phyloP scores from a whole-genome alignment of 2,888 invertebrate species.

The Pteria penguin region DNA sequence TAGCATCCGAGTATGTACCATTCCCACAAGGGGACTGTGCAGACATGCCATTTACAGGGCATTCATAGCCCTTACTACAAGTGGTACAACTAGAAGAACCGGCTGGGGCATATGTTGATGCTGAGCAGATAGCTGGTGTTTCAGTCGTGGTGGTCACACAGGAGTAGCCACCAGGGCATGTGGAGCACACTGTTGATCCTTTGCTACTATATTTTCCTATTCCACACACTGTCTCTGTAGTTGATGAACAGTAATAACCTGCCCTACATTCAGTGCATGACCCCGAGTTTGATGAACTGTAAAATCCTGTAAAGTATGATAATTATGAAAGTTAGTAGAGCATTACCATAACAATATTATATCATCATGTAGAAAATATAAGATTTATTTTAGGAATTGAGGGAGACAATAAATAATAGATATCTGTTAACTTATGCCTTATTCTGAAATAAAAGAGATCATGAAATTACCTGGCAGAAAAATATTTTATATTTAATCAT shows the following conservation, averaged over 20 bases:
- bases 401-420: too few relatives aligned
- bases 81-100: slow-evolving; percentile 59
- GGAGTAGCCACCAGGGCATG: slow-evolving; percentile 61
- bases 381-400: too few relatives aligned
- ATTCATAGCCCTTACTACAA: slow-evolving; percentile 67
- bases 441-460: too few relatives aligned
- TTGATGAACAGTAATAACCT: slow-evolving; percentile 58
- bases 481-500: too few relatives aligned
- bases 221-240: slow-evolving; percentile 44
- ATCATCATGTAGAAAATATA: too few relatives aligned
- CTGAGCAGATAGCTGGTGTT: slow-evolving; percentile 61
- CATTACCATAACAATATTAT: too few relatives aligned
- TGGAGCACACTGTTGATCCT: slow-evolving; percentile 59
- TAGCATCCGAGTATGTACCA: slow-evolving; percentile 58
- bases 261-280: slow-evolving; percentile 67
- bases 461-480: too few relatives aligned
- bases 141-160: slow-evolving; percentile 50
- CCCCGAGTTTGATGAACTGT: slow-evolving; percentile 48
- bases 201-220: slow-evolving; percentile 65
- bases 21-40: slow-evolving; percentile 56
- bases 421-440: too few relatives aligned
- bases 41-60: slow-evolving; percentile 65
- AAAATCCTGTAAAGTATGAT: slow-evolving; percentile 61
- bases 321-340: too few relatives aligned
- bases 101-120: slow-evolving; percentile 63